Evolutionary conservation across 1,140 invertebrate species (phyloP).

Genomic region (Galleria mellonella): DNA sequence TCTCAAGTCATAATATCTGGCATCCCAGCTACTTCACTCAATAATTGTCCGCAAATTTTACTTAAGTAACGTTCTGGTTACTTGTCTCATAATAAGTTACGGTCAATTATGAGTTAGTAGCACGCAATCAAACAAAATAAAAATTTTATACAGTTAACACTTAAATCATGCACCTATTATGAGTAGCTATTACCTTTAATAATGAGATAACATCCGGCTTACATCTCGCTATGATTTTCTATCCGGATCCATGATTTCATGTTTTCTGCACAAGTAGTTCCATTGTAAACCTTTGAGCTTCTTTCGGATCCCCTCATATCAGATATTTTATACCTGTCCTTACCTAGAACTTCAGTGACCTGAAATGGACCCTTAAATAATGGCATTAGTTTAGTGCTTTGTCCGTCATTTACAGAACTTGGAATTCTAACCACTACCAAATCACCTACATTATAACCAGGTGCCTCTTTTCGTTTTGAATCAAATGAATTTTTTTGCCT

Average conservation of each 20-base stretch:
- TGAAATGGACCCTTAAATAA: slow-evolving; percentile 31
- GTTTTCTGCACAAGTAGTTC: slow-evolving; percentile 13
- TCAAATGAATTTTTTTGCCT: slow-evolving; percentile 17
- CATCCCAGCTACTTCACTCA: too few relatives aligned
- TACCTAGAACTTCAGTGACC: slow-evolving; percentile 25
- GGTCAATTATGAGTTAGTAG: too few relatives aligned
- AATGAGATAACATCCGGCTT: too few relatives aligned
- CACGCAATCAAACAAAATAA: too few relatives aligned
- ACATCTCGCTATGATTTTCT: too few relatives aligned
- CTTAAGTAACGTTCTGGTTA: too few relatives aligned
- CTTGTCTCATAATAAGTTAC: too few relatives aligned
- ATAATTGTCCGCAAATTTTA: too few relatives aligned
- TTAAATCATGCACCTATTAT: too few relatives aligned
- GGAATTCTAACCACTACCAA: slow-evolving; percentile 21
- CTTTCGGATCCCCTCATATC: slow-evolving; percentile 13
- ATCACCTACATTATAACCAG: slow-evolving; percentile 12
- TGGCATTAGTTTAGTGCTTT: slow-evolving; percentile 28
- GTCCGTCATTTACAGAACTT: slow-evolving; percentile 19
- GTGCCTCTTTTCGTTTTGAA: slow-evolving; percentile 12
- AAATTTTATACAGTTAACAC: too few relatives aligned
- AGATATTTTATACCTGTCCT: slow-evolving; percentile 34
- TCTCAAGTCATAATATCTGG: too few relatives aligned
- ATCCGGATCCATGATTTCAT: slow-evolving; percentile 28
- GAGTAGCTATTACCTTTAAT: too few relatives aligned
- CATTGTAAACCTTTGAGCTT: slow-evolving; percentile 8